Evolutionary conservation across 2,888 invertebrate species (phyloP), one percentile per base, ranked within the genome.

Genomic region (Camponotus fellah): DNA sequence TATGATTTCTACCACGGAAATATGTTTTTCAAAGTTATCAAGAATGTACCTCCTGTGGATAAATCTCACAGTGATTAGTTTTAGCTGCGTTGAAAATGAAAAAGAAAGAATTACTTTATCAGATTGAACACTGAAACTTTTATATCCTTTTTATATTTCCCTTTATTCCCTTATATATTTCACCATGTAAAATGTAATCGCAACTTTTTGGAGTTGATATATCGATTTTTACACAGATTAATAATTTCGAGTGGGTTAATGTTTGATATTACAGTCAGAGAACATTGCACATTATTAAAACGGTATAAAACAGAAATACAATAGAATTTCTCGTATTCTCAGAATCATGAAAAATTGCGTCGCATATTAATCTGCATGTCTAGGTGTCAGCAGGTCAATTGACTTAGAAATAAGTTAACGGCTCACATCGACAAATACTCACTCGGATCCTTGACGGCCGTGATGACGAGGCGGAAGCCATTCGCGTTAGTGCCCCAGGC

Each of bases 371-470:
- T 40, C 8, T n/a, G 34, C 56, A 32, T 69, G 26, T 68, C 40
- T 43, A 69, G 32, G 14, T n/a, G 26, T 68, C 53, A 40, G 21
- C 65, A 21, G 49, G 75, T 46, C 65, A 49, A 65, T 65, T 76
- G 75, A 56, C 32, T 21, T 72, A 34, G 46, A 49, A 37, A 62
- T 53, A 66, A 53, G 65, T 58, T 46, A 79, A 76, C 32, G 69
- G 26, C 77, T 80, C 37, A 65, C 86, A 83, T 64, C 56, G 66
- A 68, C 72, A 71, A 83, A 83, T 95, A 97, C 98, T 98, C 95
- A 98, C 98, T 98, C 93, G 98, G 97, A 96, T 98, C 98, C 95
- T 98, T 99, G 94, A 98, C 98, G 92, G 98, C 98, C 88, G 99
- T 99, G 96, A 99, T 98, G 95, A 99, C 97, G 94, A 99, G 97